These are phyloP conservation scores for Acrossocheilus fasciatus DNA, from an alignment of 2,797 vertebrate genomes.

Conservation along the genomic window DNA sequence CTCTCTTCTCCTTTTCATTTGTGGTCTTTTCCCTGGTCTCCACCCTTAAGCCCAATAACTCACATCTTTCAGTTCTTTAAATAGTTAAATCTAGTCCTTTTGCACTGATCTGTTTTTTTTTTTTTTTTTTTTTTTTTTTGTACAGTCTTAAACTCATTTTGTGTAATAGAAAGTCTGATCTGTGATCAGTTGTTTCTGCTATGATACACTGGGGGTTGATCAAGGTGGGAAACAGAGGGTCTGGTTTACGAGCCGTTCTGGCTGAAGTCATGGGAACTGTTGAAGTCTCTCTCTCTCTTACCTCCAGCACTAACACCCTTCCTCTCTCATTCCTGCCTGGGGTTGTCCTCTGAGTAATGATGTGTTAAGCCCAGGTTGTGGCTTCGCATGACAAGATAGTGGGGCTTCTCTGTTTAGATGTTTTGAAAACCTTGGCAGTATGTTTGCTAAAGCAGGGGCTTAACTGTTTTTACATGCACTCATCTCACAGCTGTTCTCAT, in stretches of 20 bases:
- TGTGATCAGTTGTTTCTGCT: conserved; percentile 14
- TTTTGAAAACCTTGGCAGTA: neutral
- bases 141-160: neutral
- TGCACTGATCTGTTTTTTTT: neutral
- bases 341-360: conserved; percentile 51
- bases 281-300: conserved; percentile 52
- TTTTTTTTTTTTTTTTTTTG: neutral
- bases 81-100: neutral
- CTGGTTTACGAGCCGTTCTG: conserved; percentile 65
- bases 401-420: conserved; percentile 22
- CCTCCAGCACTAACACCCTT: neutral
- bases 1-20: conserved; percentile 63
- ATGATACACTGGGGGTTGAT: conserved; percentile 56
- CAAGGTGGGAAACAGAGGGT: conserved; percentile 57
- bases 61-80: conserved; percentile 40
- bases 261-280: conserved; percentile 61
- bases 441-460: conserved; percentile 8
- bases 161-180: neutral
- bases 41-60: conserved; percentile 63
- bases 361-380: conserved; percentile 61
- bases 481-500: conserved; percentile 1
- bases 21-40: conserved; percentile 61
- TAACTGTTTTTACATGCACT: neutral
- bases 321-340: conserved; percentile 45
- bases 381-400: conserved; percentile 56